Base-by-base conservation (phyloP, 2,113 vertebrate species). In the Apodemus sylvaticus region DNA sequence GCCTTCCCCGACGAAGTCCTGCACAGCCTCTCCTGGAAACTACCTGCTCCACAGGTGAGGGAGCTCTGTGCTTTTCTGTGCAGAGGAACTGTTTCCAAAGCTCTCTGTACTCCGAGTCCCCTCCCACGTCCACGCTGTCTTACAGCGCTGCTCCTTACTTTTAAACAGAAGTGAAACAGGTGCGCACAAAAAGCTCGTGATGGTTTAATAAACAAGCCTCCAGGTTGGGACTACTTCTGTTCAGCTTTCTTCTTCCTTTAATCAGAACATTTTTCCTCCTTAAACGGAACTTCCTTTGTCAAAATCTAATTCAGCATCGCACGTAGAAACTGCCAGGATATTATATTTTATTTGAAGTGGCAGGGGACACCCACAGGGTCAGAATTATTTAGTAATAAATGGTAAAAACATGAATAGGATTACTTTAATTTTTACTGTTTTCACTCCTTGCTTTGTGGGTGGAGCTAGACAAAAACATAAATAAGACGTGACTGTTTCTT, bases 91-190 rank as follows among this genome's bases (percentile, higher is more conserved):
- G 26, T 95, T 97, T 4, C 1, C 34, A 74, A 92, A 97, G 93
- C 93, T 95, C 95, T 90, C 60, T 81, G 94, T 81, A 90, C 62
- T 78, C 51, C n/a, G 42, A 93, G 86, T 97, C 95, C 96, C 97
- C 73, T n/a, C 96, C 97, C 94, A 96, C 53, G 90, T 58, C 86
- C 92, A 66, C 90, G 26, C 90, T 68, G 94, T 77, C 48, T 94
- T 91, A n/a, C 0, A 45, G 74, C 45, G 93, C 93, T 26, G 95
- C 94, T 97, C 89, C 96, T 94, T 93, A 94, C 97, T 97, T 97
- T 86, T 70, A 88, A 94, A 95, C 3, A 73, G 48, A 98, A 97
- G 96, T 88, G 68, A 97, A 97, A 98, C 97, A 98, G 98, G 95
- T 96, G 95, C 86, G 91, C 83, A 86, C 51, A 66, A 16, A 90